These are phyloP conservation scores for Ceyx melanurus DNA, from an alignment of 2,113 vertebrate genomes.

Conservation along the genomic window DNA sequence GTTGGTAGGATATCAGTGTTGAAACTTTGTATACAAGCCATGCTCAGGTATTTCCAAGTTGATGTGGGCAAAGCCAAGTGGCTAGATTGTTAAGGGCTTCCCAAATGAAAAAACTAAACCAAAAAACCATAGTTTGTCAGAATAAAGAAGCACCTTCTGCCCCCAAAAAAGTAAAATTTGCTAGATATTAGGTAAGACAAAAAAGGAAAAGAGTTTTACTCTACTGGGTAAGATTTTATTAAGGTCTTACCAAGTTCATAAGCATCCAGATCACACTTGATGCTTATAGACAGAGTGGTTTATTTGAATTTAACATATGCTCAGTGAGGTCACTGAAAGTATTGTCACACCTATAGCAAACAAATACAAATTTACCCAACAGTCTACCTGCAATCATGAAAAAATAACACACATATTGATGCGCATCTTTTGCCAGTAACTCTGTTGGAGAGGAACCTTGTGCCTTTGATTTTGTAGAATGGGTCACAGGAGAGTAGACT, in stretches of 20 bases:
- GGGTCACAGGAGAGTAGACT: background rate
- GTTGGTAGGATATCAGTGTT: no score
- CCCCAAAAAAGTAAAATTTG: background rate
- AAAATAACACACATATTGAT: background rate
- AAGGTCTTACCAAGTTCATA: background rate
- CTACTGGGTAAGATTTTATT: background rate
- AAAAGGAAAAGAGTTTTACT: constrained; percentile 12
- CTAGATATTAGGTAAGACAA: background rate
- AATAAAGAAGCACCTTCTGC: background rate
- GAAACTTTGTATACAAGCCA: background rate
- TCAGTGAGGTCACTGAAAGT: background rate
- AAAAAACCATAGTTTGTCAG: constrained; percentile 4
- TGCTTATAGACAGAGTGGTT: background rate
- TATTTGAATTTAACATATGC: background rate
- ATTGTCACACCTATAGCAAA: background rate
- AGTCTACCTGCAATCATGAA: background rate
- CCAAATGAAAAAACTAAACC: background rate
- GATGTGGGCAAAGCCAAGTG: background rate
- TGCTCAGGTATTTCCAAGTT: background rate
- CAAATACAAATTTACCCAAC: background rate
- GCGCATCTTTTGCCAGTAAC: background rate
- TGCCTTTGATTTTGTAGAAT: background rate
- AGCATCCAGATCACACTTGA: background rate
- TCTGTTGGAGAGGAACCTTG: background rate
- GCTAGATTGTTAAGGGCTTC: constrained; percentile 44